A percentile compares a stretch with the other conserved stretches of the same genome.
These are phyloP conservation scores for Periphyllus acericola DNA, from an alignment of 2,888 invertebrate genomes.

Conservation along the genomic window DNA sequence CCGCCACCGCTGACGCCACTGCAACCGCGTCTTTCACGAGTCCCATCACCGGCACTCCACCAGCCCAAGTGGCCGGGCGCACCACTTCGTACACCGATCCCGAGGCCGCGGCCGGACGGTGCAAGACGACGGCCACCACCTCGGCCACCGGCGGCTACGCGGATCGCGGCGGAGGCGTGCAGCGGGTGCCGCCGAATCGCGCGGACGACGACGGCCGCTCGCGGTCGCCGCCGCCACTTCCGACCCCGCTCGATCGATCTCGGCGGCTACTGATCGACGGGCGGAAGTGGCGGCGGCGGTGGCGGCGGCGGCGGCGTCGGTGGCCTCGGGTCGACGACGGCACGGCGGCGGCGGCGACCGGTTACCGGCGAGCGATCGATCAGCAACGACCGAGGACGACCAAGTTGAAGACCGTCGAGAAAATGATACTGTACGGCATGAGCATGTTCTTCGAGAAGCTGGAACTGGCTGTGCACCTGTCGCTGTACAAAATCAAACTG, in stretches of 20 bases:
- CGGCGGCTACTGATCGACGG: not conserved
- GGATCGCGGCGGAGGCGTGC: not conserved
- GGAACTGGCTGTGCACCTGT: constrained; percentile 11
- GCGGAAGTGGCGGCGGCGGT: not conserved
- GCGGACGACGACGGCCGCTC: not conserved
- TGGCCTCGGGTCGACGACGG: not conserved
- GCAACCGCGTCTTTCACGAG: not conserved
- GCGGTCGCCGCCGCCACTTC: not conserved
- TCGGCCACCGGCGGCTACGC: not conserved
- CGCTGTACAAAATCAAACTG: constrained; percentile 23
- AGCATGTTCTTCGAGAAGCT: constrained; percentile 11
- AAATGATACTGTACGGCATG: not conserved
- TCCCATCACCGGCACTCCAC: not conserved
- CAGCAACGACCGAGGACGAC: constrained; percentile 4
- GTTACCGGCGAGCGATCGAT: not conserved
- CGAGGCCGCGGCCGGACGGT: too few species aligned
- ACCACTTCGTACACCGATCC: too few species aligned
- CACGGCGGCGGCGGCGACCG: not conserved
- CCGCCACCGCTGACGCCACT: too few species aligned
- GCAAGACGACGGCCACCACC: not conserved
- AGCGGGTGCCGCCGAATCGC: not conserved
- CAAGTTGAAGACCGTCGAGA: not conserved
- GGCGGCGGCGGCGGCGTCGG: not conserved
- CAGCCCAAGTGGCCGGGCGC: too few species aligned
- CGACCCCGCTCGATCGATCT: too few species aligned